These are phyloP conservation scores for Geotrypetes seraphini DNA, from an alignment of 2,797 vertebrate species.

Conservation along the genomic window DNA sequence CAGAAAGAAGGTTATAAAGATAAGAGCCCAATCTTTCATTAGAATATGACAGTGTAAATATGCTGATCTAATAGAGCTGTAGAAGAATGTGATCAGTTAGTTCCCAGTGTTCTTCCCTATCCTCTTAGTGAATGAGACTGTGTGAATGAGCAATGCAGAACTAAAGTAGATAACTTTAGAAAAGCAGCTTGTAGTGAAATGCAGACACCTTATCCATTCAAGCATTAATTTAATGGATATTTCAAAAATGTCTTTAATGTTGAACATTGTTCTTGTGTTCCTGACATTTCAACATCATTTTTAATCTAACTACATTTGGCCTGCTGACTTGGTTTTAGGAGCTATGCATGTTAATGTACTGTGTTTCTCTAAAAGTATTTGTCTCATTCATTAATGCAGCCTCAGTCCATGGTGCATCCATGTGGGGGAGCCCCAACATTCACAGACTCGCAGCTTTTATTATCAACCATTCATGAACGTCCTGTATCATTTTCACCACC, in stretches of 20 bases:
- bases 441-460: conserved; percentile 81
- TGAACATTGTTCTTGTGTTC: conserved; percentile 41
- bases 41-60: no score
- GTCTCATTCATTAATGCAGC: conserved; percentile 92
- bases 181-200: conserved; percentile 45
- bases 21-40: no score
- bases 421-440: conserved; percentile 75
- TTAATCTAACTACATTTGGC: conserved; percentile 39
- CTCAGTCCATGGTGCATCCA: conserved; percentile 78
- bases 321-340: conserved; percentile 40
- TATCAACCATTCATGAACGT: conserved; percentile 83
- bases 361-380: conserved; percentile 72
- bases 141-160: no score
- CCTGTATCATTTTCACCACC: conserved; percentile 94
- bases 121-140: no score
- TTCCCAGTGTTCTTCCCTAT: no score
- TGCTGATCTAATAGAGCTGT: no score
- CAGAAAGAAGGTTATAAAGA: no score
- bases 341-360: conserved; percentile 56
- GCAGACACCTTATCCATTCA: conserved; percentile 30
- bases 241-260: conserved; percentile 41
- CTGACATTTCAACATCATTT: conserved; percentile 44
- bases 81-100: no score
- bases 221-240: conserved; percentile 64
- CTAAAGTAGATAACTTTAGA: conserved; percentile 13